Evolutionary conservation across 2,113 vertebrate species (phyloP).

Genomic region (Tinamus guttatus): DNA sequence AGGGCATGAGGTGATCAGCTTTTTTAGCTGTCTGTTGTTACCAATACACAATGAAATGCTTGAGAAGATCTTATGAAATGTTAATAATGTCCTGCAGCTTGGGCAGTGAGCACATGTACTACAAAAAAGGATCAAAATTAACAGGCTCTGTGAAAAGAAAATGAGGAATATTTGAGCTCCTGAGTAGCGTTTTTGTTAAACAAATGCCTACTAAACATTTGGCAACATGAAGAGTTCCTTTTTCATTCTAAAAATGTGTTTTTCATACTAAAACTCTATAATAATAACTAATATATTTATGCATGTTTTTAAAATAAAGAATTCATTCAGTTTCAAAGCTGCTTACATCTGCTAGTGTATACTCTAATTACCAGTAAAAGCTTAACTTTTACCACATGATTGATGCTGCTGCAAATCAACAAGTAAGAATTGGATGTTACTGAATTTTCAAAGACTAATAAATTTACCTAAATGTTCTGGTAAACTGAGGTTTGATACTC

Average conservation of each 20-base stretch:
- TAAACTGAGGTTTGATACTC: not conserved
- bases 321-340: not conserved
- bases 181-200: not conserved
- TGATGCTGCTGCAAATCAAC: not conserved
- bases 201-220: not conserved
- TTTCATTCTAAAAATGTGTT: not conserved
- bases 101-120: not conserved
- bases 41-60: not conserved
- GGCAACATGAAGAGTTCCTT: not conserved
- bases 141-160: not conserved
- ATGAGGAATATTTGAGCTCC: not conserved
- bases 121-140: not conserved
- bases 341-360: not conserved
- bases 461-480: not conserved
- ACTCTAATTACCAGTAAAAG: not conserved
- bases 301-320: not conserved
- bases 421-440: not conserved
- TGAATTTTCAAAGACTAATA: not conserved
- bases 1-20: not conserved
- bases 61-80: not conserved
- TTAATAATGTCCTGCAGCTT: not conserved
- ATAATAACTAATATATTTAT: not conserved
- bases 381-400: not conserved
- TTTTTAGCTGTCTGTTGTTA: not conserved
- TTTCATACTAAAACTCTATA: not conserved